These are phyloP conservation scores for Sternotherus odoratus DNA, from an alignment of 2,797 vertebrate genomes.

Conservation along the genomic window DNA sequence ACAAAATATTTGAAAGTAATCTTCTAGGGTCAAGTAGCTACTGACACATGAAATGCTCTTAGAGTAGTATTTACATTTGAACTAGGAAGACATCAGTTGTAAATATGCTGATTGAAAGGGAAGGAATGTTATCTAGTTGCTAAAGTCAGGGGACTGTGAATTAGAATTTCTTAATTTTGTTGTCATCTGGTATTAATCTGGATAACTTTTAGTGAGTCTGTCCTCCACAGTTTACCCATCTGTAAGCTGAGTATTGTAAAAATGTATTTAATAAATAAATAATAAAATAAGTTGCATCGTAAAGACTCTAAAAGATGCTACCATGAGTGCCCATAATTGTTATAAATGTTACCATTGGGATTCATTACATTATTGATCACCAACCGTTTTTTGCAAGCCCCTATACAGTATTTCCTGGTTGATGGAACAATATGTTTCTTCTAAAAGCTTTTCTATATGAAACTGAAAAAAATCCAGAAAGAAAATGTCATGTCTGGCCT, in stretches of 20 bases:
- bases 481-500: background rate
- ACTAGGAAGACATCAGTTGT: background rate
- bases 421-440: background rate
- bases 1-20: constrained; percentile 28
- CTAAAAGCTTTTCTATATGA: background rate
- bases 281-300: background rate
- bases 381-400: background rate
- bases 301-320: background rate
- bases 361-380: background rate
- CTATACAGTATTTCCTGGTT: background rate
- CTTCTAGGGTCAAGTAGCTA: constrained; percentile 11
- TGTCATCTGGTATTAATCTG: background rate
- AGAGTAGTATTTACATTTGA: background rate
- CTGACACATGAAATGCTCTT: constrained; percentile 21
- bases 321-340: background rate
- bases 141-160: background rate
- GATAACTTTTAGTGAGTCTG: background rate
- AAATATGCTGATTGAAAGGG: background rate
- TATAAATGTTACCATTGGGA: background rate
- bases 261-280: background rate
- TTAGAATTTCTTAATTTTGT: background rate
- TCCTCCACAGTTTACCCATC: background rate
- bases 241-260: background rate
- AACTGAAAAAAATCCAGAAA: background rate
- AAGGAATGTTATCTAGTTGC: background rate